A percentile compares a stretch with the other conserved stretches of the same genome.
Conservation (phyloP, 2,888 invertebrate species). For the Willowsia nigromaculata region DNA sequence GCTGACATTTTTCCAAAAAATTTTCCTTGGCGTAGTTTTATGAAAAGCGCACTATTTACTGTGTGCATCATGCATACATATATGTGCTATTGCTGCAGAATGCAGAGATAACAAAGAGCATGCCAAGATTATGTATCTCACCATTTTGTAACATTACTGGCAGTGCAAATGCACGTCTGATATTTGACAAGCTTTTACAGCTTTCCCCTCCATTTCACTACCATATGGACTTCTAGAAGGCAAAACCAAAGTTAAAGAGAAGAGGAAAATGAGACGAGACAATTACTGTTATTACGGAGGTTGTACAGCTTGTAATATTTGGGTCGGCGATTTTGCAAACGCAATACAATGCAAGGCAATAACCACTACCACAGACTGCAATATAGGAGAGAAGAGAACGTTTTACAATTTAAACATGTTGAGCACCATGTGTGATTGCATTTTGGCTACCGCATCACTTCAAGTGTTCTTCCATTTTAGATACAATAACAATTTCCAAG, state of each 20-base stretch:
- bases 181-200: slow-evolving; percentile 50
- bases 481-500: not conserved
- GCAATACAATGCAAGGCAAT: slow-evolving; percentile 18
- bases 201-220: not conserved
- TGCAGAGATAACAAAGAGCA: not conserved
- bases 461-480: not conserved
- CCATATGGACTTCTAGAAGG: not conserved
- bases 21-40: not conserved
- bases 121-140: slow-evolving; percentile 34
- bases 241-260: not conserved
- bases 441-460: not conserved
- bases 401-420: not conserved
- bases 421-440: slow-evolving; percentile 2
- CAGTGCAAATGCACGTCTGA: slow-evolving; percentile 41
- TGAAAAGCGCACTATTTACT: not conserved
- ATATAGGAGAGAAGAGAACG: not conserved
- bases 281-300: not conserved
- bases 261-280: not conserved
- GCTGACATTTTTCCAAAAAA: not conserved
- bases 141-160: slow-evolving; percentile 14
- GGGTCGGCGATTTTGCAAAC: slow-evolving; percentile 5
- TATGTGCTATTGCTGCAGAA: not conserved
- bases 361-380: not conserved
- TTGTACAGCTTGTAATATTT: not conserved
- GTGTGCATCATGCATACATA: slow-evolving; percentile 31